Percentiles rank a stretch among this genome's conserved stretches.
Conservation (phyloP, 2,113 vertebrate genomes). For the Brevimyrus niger region DNA sequence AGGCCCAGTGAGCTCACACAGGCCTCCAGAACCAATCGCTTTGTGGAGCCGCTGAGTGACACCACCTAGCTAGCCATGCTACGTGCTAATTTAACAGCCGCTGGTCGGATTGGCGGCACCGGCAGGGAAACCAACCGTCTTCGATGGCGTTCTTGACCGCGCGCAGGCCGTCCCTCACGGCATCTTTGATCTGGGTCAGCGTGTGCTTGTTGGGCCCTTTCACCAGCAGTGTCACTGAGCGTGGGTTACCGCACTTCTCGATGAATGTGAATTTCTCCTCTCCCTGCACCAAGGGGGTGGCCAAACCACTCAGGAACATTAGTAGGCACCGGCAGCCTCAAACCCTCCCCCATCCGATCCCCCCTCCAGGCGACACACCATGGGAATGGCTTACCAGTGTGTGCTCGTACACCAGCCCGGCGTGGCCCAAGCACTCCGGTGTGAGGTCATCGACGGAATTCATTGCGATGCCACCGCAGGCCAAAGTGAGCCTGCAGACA, state of each 20-base stretch:
- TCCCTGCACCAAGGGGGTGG: slow-evolving; percentile 56
- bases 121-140: slow-evolving; percentile 67
- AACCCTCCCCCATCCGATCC: neutral
- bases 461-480: slow-evolving; percentile 85
- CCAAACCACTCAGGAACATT: neutral
- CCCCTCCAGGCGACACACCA: neutral
- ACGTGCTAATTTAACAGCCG: neutral
- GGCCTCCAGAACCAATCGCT: neutral
- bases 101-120: neutral
- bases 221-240: slow-evolving; percentile 86
- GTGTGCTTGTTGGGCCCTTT: slow-evolving; percentile 96
- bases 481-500: slow-evolving; percentile 72
- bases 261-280: slow-evolving; percentile 97
- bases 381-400: slow-evolving; percentile 69
- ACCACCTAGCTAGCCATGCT: neutral
- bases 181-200: slow-evolving; percentile 91
- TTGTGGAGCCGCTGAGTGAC: neutral
- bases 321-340: neutral
- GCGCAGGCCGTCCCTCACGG: slow-evolving; percentile 82
- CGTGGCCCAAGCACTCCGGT: slow-evolving; percentile 79
- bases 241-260: slow-evolving; percentile 87
- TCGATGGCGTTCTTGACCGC: slow-evolving; percentile 97
- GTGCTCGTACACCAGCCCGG: slow-evolving; percentile 88
- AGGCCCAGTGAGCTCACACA: neutral
- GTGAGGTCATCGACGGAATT: slow-evolving; percentile 90